Percentiles rank a stretch among this genome's conserved stretches.
These are phyloP conservation scores for Choloepus hoffmanni DNA, from an alignment of 2,113 vertebrate species.

Conservation along the genomic window DNA sequence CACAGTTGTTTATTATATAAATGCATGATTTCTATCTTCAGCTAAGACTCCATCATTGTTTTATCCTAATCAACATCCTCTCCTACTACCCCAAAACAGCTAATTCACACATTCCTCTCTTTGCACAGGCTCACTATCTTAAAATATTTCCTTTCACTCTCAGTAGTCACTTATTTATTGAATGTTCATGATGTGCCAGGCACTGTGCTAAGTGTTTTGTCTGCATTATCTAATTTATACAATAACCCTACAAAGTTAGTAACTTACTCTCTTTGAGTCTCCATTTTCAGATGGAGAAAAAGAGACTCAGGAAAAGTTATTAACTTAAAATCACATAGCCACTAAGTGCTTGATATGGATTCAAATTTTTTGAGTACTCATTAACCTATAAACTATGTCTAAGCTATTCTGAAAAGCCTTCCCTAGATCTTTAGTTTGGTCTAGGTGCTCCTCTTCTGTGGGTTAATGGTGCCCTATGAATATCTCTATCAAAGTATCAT, in stretches of 20 bases:
- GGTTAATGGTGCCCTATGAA: neutral
- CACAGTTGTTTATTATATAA: slow-evolving; percentile 27
- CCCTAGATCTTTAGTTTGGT: neutral
- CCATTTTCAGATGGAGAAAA: slow-evolving; percentile 14
- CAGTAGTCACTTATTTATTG: neutral
- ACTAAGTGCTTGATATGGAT: slow-evolving; percentile 20
- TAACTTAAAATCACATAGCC: slow-evolving; percentile 17
- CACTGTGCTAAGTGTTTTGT: neutral
- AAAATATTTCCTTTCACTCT: neutral
- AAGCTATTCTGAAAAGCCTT: neutral
- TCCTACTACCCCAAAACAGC: neutral
- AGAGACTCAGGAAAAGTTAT: neutral
- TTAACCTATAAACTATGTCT: neutral
- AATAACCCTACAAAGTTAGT: neutral
- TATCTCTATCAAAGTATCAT: slow-evolving; percentile 15
- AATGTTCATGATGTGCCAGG: neutral
- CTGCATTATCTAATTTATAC: neutral
- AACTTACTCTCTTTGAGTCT: neutral
- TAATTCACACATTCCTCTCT: neutral
- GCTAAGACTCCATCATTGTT: neutral
- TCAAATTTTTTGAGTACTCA: slow-evolving; percentile 13
- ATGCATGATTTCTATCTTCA: neutral
- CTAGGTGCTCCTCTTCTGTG: neutral
- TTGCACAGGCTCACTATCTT: neutral
- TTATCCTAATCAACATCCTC: slow-evolving; percentile 32